Evolutionary conservation across 2,797 vertebrate genomes (phyloP).

Genomic region (Scomberomorus guttatus): DNA sequence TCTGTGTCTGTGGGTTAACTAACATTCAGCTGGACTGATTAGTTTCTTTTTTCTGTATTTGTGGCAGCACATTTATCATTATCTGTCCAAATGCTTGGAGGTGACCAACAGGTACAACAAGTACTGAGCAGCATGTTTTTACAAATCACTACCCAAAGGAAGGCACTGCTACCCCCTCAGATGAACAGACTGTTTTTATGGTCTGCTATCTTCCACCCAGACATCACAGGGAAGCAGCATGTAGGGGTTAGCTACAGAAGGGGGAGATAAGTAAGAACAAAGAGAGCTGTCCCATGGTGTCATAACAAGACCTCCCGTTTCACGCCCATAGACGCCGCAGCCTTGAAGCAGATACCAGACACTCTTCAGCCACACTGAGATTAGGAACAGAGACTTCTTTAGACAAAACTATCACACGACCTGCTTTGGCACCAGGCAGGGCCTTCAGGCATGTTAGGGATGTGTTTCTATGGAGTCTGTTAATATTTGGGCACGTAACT

Average conservation of each 20-base stretch:
- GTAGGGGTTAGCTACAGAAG: slow-evolving; percentile 52
- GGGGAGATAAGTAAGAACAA: slow-evolving; percentile 82
- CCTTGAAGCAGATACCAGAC: slow-evolving; percentile 71
- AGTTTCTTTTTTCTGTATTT: not conserved
- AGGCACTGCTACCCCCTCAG: not conserved
- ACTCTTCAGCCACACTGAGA: slow-evolving; percentile 51
- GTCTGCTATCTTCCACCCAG: slow-evolving; percentile 30
- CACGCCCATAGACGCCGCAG: slow-evolving; percentile 61
- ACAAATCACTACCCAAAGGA: not conserved
- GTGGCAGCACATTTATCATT: not conserved
- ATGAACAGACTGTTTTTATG: slow-evolving; percentile 22
- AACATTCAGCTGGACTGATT: not conserved
- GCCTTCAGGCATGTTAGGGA: slow-evolving; percentile 18
- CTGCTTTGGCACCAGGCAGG: slow-evolving; percentile 33
- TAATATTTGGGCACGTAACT: slow-evolving; percentile 10
- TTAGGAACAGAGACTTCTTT: slow-evolving; percentile 63
- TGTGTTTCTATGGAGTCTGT: slow-evolving; percentile 5
- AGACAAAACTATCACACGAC: slow-evolving; percentile 78
- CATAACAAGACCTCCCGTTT: slow-evolving; percentile 81
- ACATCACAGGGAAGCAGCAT: slow-evolving; percentile 56
- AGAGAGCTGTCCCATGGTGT: slow-evolving; percentile 74
- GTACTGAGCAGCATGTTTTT: slow-evolving; percentile 8
- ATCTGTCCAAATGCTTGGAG: not conserved
- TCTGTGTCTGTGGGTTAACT: not conserved
- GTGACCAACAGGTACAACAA: not conserved